Percentiles rank a stretch among this genome's conserved stretches.
Conservation (phyloP, 2,113 vertebrate species). For the Chloebia gouldiae region DNA sequence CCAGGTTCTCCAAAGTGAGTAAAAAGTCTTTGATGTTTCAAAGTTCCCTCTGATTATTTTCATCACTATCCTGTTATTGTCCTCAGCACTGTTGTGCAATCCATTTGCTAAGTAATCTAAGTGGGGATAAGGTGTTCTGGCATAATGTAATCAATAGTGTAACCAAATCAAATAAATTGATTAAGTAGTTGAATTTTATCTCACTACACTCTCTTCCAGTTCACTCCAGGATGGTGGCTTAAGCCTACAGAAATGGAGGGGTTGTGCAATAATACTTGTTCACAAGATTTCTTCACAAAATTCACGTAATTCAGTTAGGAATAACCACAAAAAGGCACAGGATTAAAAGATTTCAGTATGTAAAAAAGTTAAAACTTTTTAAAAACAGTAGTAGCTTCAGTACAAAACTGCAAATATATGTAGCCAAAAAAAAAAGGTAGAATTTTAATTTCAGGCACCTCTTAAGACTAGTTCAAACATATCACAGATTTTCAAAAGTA, state of each 20-base stretch:
- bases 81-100: background rate
- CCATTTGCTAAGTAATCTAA: background rate
- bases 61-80: background rate
- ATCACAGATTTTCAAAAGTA: background rate
- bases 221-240: conserved; percentile 33
- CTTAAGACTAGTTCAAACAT: conserved; percentile 14
- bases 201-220: conserved; percentile 12
- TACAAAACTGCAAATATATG: conserved; percentile 35
- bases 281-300: background rate
- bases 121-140: background rate
- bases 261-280: background rate
- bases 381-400: conserved; percentile 52
- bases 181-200: background rate
- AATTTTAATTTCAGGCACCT: background rate
- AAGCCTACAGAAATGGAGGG: background rate
- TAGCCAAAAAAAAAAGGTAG: background rate
- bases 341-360: background rate
- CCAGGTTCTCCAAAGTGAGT: background rate
- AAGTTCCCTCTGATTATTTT: background rate
- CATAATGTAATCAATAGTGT: background rate
- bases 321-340: background rate
- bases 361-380: conserved; percentile 43
- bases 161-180: background rate
- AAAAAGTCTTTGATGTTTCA: background rate
- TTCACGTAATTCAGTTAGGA: background rate